These are phyloP conservation scores for Tenthredo notha DNA, from an alignment of 2,888 invertebrate genomes.

Conservation along the genomic window DNA sequence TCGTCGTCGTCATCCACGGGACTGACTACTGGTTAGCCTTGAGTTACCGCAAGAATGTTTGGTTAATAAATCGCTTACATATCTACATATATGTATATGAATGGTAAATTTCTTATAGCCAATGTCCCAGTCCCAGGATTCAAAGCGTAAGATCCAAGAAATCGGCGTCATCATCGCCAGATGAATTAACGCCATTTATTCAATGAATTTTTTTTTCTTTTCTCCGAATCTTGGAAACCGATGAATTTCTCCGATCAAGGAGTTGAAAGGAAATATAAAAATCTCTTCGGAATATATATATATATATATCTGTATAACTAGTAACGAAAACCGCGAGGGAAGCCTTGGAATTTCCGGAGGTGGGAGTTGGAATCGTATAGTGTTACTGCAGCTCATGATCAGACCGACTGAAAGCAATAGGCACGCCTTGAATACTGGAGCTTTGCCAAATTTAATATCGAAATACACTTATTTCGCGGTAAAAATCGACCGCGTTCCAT, in stretches of 20 bases:
- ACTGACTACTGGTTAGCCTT: conserved; percentile 28
- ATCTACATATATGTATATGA: background rate
- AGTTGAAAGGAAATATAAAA: background rate
- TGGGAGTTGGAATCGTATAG: background rate
- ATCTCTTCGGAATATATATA: background rate
- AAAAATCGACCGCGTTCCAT: conserved; percentile 33
- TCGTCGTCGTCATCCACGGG: conserved; percentile 22
- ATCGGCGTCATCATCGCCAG: background rate
- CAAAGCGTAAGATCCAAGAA: background rate
- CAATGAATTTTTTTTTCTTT: background rate
- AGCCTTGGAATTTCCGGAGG: conserved; percentile 30
- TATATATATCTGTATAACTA: background rate
- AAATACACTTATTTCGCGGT: conserved; percentile 35
- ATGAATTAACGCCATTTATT: background rate
- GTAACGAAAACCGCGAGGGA: background rate
- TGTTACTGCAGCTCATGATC: conserved; percentile 20
- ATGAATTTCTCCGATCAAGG: background rate
- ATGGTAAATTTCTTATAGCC: background rate
- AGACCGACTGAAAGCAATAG: background rate
- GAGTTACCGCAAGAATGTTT: conserved; percentile 12
- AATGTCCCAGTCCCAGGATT: background rate
- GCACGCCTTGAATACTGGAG: background rate
- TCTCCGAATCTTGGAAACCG: background rate
- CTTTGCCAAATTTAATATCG: conserved; percentile 37
- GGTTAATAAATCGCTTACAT: background rate